A percentile compares a stretch with the other conserved stretches of the same genome.
Evolutionary conservation across 2,888 invertebrate species (phyloP).

Genomic region (Lepidocyrtoides sp.): DNA sequence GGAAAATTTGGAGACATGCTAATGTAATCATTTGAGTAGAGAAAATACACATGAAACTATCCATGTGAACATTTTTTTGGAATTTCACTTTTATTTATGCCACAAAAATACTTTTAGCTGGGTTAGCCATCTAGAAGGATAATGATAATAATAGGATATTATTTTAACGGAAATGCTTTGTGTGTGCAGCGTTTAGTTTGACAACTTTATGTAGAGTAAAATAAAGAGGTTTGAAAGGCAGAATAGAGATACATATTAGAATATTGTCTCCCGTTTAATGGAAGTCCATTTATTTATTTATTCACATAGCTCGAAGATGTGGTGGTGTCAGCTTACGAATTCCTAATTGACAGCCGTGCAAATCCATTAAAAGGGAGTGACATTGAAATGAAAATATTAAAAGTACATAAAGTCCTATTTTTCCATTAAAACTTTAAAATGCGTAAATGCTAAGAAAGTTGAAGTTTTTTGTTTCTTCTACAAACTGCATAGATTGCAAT

Average conservation of each 20-base stretch:
- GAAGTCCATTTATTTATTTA: constrained; percentile 47
- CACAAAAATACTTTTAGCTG: constrained; percentile 18
- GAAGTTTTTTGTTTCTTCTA: too few relatives aligned
- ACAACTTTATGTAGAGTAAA: constrained; percentile 13
- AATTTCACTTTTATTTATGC: constrained; percentile 17
- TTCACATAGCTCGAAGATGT: not conserved
- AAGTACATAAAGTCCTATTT: too few relatives aligned
- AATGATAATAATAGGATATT: constrained; percentile 29
- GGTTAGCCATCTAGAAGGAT: constrained; percentile 31
- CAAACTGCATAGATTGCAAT: too few relatives aligned
- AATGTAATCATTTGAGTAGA: constrained; percentile 35
- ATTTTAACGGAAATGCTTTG: constrained; percentile 24
- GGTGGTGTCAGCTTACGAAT: not conserved
- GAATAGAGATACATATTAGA: constrained; percentile 5
- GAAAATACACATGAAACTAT: constrained; percentile 13
- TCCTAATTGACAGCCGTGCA: constrained; percentile 29
- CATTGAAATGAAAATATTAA: not conserved
- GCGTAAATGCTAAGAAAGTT: too few relatives aligned
- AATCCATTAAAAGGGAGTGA: not conserved
- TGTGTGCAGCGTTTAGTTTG: not conserved
- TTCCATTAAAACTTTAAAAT: too few relatives aligned
- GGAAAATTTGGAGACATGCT: constrained; percentile 31
- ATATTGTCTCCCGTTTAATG: constrained; percentile 1
- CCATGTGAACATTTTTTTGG: constrained; percentile 15
- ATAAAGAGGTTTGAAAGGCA: not conserved